These are phyloP conservation scores for Hoplodrina blanda DNA, from an alignment of 2,888 invertebrate genomes.

Conservation along the genomic window DNA sequence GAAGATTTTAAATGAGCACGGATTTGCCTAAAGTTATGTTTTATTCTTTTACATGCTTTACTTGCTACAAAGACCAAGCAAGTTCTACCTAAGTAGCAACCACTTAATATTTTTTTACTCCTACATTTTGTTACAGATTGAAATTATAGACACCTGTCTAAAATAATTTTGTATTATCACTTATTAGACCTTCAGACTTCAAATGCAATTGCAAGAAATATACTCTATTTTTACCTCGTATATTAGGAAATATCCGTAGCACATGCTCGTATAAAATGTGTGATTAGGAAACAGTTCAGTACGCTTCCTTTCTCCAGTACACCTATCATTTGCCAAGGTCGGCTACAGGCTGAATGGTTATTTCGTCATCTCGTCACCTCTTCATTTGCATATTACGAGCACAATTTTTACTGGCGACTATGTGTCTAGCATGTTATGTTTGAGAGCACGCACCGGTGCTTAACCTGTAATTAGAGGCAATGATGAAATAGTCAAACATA, in stretches of 20 bases:
- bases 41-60: constrained; percentile 7
- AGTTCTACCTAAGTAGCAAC: not conserved
- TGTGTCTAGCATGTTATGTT: constrained; percentile 46
- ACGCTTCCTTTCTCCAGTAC: constrained; percentile 53
- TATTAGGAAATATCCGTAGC: constrained; percentile 32
- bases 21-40: too few relatives aligned
- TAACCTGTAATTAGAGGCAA: constrained; percentile 37
- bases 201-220: constrained; percentile 27
- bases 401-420: constrained; percentile 50
- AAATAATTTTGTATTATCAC: constrained; percentile 19
- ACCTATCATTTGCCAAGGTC: constrained; percentile 48
- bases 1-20: not conserved
- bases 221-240: not conserved
- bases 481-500: constrained; percentile 33
- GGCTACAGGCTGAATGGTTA: constrained; percentile 12
- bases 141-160: constrained; percentile 12
- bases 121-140: constrained; percentile 16
- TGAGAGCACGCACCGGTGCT: constrained; percentile 9
- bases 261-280: constrained; percentile 22
- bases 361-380: constrained; percentile 41
- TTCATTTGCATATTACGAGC: constrained; percentile 42
- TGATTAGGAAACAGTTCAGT: constrained; percentile 42
- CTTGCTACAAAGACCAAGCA: not conserved
- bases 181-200: constrained; percentile 47
- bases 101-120: constrained; percentile 8